Percentiles rank a stretch among this genome's conserved stretches.
Conservation (phyloP, 2,113 vertebrate species). For the Manacus vitellinus region DNA sequence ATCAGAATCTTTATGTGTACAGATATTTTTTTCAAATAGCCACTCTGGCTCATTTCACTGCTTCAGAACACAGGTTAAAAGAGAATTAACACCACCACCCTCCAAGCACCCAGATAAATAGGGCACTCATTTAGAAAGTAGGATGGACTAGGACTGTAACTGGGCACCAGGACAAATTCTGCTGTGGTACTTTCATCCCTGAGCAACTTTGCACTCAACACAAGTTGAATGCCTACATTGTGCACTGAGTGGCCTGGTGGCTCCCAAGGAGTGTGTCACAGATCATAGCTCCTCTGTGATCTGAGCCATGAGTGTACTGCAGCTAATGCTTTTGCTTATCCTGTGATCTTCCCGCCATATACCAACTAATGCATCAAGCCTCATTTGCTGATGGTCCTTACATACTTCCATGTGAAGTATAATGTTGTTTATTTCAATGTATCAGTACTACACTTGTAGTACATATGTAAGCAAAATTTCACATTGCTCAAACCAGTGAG, state of each 20-base stretch:
- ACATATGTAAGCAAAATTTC: neutral
- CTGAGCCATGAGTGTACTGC: neutral
- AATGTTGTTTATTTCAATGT: neutral
- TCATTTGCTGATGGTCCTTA: neutral
- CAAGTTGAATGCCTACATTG: neutral
- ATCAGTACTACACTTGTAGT: neutral
- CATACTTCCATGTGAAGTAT: neutral
- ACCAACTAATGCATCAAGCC: neutral
- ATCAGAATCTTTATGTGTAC: neutral
- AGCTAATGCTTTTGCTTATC: neutral
- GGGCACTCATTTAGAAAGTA: neutral
- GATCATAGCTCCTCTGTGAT: neutral
- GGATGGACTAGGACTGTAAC: neutral
- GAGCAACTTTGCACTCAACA: neutral
- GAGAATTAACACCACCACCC: neutral
- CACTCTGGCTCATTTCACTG: neutral
- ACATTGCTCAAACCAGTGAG: neutral
- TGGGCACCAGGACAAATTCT: neutral
- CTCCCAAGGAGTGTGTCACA: neutral
- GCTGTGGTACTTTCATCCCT: neutral
- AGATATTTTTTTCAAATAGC: neutral
- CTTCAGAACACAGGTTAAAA: neutral
- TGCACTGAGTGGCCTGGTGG: rapidly evolving
- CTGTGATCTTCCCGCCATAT: neutral
- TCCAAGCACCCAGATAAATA: neutral